Base-by-base conservation (phyloP, 2,113 vertebrate genomes). In the Rhizomys pruinosus region DNA sequence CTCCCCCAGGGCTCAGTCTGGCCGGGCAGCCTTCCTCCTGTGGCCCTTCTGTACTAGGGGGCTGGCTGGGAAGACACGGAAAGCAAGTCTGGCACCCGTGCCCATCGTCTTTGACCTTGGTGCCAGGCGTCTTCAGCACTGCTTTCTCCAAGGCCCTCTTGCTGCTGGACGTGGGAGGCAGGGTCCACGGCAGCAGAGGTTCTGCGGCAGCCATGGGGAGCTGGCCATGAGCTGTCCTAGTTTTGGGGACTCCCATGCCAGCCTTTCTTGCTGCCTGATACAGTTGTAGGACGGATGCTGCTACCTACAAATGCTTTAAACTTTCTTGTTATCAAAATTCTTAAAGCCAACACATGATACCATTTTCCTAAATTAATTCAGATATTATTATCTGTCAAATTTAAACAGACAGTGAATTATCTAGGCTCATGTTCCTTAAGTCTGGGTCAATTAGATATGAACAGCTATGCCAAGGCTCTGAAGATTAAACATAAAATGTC, bases 51-150 rank as follows among this genome's bases (percentile, higher is more conserved):
- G 23, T 27, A 19, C 66, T 11, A 29, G 5, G 1, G 23, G 4
- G 29, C n/a, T 37, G 71, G 32, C 25, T 39, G 64, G 71, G 74
- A 22, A 93, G 22, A 37, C 34, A 34, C 19, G 69, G 47, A 11
- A 52, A 52, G 8, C 20, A 1, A 0, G 3, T 0, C 5, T 10
- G 27, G 23, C 32, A 5, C 86, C 39, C 29, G 4, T 32, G n/a
- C 27, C 55, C 61, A 55, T 57, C 57, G 32, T 25, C n/a, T 23
- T 12, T 34, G 86, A 57, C 64, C 29, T 61, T 52, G 42, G 10
- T 0, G n/a, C 3, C 16, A 47, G 82, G 25, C 15, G 39, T 25
- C 47, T 79, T 74, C 39, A 55, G 61, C 52, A 85, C 37, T 81
- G 59, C 47, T 52, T 52, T 42, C 59, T 80, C 37, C 5, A 39